A percentile compares a stretch with the other conserved stretches of the same genome.
phyloP scores from a whole-genome alignment of 2,113 vertebrate genomes.

The Crotalus horridus region DNA sequence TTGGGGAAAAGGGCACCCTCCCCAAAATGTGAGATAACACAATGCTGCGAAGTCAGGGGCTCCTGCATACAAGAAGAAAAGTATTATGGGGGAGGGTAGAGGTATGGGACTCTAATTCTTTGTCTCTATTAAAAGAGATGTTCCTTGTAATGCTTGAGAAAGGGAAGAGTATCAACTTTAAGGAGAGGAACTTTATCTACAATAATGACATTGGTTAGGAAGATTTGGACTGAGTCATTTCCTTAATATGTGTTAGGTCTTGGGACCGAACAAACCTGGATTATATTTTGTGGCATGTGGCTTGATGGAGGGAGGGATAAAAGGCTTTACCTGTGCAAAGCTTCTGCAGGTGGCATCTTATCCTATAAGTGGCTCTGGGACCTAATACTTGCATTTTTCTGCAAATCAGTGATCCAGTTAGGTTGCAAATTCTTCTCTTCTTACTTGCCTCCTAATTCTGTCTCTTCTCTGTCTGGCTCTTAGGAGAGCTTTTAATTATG shows the following conservation, averaged over 20 bases:
- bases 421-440: neutral
- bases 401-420: neutral
- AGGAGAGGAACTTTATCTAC: neutral
- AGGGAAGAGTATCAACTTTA: neutral
- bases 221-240: neutral
- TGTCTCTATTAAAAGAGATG: neutral
- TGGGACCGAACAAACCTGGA: neutral
- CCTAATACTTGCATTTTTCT: neutral
- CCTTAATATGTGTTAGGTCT: neutral
- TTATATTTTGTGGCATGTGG: neutral
- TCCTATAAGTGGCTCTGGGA: neutral
- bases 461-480: neutral
- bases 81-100: neutral
- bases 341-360: neutral
- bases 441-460: neutral
- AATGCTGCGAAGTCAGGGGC: neutral
- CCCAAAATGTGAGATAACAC: neutral
- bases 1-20: neutral
- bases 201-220: neutral
- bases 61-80: neutral
- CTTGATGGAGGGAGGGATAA: neutral
- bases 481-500: neutral
- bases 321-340: neutral
- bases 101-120: neutral
- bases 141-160: neutral